A percentile compares a stretch with the other conserved stretches of the same genome.
phyloP scores from a whole-genome alignment of 2,113 vertebrate genomes.

The Sapajus apella region DNA sequence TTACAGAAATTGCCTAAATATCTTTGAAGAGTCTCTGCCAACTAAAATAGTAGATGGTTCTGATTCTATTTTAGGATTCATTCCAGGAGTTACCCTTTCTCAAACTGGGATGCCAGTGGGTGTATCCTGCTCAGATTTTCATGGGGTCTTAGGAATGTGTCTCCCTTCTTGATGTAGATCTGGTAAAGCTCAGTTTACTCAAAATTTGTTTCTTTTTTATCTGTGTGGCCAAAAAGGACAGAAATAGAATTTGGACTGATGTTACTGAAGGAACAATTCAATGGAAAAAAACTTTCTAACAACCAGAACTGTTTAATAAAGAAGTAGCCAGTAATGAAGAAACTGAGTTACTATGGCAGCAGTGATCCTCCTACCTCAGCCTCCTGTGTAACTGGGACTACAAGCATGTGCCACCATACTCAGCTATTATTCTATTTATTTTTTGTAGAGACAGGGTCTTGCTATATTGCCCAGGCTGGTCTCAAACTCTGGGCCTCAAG shows the following conservation, averaged over 20 bases:
- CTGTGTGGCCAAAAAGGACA: background rate
- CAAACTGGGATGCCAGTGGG: background rate
- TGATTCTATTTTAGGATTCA: too few relatives aligned
- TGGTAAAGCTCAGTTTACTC: background rate
- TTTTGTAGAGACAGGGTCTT: too few relatives aligned
- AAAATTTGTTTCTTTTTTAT: slow-evolving; percentile 11
- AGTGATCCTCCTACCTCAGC: too few relatives aligned
- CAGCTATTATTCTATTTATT: too few relatives aligned
- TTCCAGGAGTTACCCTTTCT: too few relatives aligned
- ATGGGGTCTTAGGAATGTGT: background rate
- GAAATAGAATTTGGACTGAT: background rate
- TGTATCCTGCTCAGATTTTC: background rate
- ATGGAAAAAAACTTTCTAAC: background rate
- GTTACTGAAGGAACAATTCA: background rate
- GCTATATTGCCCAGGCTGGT: too few relatives aligned
- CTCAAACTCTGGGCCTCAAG: too few relatives aligned
- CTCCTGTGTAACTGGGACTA: too few relatives aligned
- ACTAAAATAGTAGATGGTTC: background rate
- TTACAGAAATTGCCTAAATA: background rate
- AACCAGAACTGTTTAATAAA: background rate
- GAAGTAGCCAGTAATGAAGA: background rate
- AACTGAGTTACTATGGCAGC: background rate
- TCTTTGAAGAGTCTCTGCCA: background rate
- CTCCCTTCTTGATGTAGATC: background rate
- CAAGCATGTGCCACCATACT: too few relatives aligned